phyloP scores from a whole-genome alignment of 2,888 invertebrate species.

The Augiades crinisus region DNA sequence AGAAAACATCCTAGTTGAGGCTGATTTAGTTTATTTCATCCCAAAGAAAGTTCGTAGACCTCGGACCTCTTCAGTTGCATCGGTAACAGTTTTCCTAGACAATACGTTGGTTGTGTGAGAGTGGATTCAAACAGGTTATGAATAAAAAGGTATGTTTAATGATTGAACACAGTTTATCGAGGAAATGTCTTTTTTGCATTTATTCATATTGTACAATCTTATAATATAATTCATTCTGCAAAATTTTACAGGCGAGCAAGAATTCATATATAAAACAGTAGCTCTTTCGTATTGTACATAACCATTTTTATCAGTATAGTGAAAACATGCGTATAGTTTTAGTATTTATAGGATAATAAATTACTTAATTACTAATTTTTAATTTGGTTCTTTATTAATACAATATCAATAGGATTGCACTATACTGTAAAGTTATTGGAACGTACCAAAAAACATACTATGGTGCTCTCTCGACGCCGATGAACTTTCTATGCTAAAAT shows the following conservation, averaged over 20 bases:
- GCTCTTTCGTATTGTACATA: conserved; percentile 81
- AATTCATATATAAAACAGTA: conserved; percentile 82
- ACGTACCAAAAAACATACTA: conserved; percentile 73
- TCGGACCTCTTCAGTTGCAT: background rate
- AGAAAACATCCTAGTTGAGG: conserved; percentile 17
- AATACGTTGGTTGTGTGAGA: conserved; percentile 3
- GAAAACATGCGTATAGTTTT: conserved; percentile 82
- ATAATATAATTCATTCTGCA: conserved; percentile 81
- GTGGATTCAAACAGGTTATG: conserved; percentile 24
- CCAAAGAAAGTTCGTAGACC: conserved; percentile 13
- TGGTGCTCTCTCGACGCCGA: conserved; percentile 75
- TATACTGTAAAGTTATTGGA: conserved; percentile 76
- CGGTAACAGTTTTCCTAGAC: background rate
- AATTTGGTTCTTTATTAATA: conserved; percentile 82
- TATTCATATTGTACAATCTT: conserved; percentile 82
- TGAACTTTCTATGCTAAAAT: conserved; percentile 78
- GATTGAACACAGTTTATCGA: conserved; percentile 46
- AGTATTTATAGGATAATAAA: conserved; percentile 81
- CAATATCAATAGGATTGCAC: conserved; percentile 80
- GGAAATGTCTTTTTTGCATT: conserved; percentile 82
- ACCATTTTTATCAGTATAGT: conserved; percentile 81
- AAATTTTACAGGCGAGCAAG: conserved; percentile 83
- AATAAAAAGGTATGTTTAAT: conserved; percentile 28
- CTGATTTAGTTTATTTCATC: conserved; percentile 24
- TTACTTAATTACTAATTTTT: conserved; percentile 80